Base-by-base conservation (phyloP, 2,888 invertebrate genomes). In the Alviniconcha strummeri region DNA sequence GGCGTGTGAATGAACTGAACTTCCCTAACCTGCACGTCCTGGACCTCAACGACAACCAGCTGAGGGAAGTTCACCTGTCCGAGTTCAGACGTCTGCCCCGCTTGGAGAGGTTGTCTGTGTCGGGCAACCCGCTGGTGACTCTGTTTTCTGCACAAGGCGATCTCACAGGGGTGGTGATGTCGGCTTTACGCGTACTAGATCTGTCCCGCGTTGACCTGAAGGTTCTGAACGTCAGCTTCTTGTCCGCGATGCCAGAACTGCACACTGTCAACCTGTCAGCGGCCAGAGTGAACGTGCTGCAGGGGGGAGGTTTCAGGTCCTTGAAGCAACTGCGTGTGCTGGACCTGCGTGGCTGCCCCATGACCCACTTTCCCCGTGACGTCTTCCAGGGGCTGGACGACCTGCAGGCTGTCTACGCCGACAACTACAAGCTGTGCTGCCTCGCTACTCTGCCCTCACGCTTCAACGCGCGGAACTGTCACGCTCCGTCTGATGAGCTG, bases 381-480 rank as follows among this genome's bases (percentile, higher is more conserved):
- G 19, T 54, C 55, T 75, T 75, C 55, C 52, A 17, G 55, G 74
- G 74, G 4, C 74, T 75, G 54, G 55, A 13, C 54, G 36, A 5
- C 17, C 74, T 75, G 55, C 11, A n/a, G 69, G 13, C 69, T 69
- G 5, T 69, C 17, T 69, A n/a, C 17, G n/a, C 69, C 17, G 69
- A 69, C n/a, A n/a, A 69, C 69, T 69, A 69, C 69, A 69, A 15
- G 69, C 9, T 69, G 69, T 69, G 69, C 17, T 69, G 69, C n/a
- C 69, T n/a, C n/a, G 9, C 17, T 15, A 69, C 69, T 69, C 69
- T 69, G 69, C 69, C 69, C 69, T 17, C n/a, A 17, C 5, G n/a
- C 69, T 69, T 69, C 69, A 69, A 69, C n/a, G 9, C n/a, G 9
- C 13, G n/a, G 69, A 69, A 15, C 17, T 69, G 69, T 17, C 5